phyloP scores from a whole-genome alignment of 2,113 vertebrate genomes.

The Hiodon tergisus region DNA sequence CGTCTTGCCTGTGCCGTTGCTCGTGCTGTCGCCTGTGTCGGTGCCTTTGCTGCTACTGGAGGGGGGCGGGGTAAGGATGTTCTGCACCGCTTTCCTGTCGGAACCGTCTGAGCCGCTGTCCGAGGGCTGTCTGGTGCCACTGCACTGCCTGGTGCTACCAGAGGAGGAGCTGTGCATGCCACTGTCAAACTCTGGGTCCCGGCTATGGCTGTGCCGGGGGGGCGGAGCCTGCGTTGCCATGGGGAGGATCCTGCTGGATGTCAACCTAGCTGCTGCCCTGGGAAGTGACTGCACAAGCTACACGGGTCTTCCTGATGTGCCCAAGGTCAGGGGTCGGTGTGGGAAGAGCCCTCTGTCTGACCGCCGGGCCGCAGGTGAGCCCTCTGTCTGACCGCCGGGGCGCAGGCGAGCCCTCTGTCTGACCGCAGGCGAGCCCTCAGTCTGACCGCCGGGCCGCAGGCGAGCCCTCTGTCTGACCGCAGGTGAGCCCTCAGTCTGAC shows the following conservation, averaged over 20 bases:
- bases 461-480: too few species aligned
- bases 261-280: constrained; percentile 26
- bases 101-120: constrained; percentile 55
- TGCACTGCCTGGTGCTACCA: constrained; percentile 72
- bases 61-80: constrained; percentile 48
- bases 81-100: constrained; percentile 68
- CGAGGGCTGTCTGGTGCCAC: constrained; percentile 61
- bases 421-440: too few species aligned
- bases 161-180: constrained; percentile 64
- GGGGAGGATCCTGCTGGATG: constrained; percentile 61
- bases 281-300: not conserved
- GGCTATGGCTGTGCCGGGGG: constrained; percentile 44
- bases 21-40: too few species aligned
- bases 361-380: too few species aligned
- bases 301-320: not conserved
- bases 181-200: constrained; percentile 43
- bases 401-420: too few species aligned
- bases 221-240: constrained; percentile 50
- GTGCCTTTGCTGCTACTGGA: too few species aligned
- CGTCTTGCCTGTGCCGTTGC: too few species aligned
- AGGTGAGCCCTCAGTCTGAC: too few species aligned
- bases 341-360: too few species aligned
- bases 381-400: too few species aligned
- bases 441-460: too few species aligned
- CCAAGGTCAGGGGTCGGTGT: too few species aligned